phyloP scores from a whole-genome alignment of 2,888 invertebrate genomes.

The Heliconius ismenius region DNA sequence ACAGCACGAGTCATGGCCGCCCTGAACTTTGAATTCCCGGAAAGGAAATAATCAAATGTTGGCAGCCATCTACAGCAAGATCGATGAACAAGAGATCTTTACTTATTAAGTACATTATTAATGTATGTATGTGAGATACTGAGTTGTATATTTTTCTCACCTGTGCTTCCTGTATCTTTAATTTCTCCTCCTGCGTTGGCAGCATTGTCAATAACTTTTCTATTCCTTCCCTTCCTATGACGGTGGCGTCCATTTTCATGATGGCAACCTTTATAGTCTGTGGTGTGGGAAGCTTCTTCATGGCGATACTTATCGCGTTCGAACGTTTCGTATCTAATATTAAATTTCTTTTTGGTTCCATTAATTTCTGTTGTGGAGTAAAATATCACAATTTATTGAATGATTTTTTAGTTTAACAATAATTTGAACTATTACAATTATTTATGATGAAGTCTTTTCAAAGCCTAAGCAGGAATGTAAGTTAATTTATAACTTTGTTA shows the following conservation, averaged over 20 bases:
- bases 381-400: neutral
- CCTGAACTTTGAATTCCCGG: neutral
- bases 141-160: constrained; percentile 46
- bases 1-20: no score
- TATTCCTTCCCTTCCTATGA: constrained; percentile 98
- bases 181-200: constrained; percentile 97
- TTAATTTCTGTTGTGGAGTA: constrained; percentile 61
- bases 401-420: neutral
- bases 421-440: neutral
- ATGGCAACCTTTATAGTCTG: constrained; percentile 99
- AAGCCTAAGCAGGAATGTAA: no score
- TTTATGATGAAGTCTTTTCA: no score
- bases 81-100: neutral
- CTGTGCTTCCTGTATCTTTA: constrained; percentile 98
- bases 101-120: neutral
- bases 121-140: no score
- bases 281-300: constrained; percentile 99
- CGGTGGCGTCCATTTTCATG: constrained; percentile 99
- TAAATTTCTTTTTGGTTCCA: constrained; percentile 81
- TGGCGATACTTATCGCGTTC: constrained; percentile 99
- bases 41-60: neutral
- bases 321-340: constrained; percentile 98
- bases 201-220: constrained; percentile 99
- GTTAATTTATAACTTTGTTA: no score
- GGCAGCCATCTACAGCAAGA: neutral